Evolutionary conservation across 2,888 invertebrate genomes (phyloP), one percentile per base, ranked within the genome.

Genomic region (Trachelus stipa): DNA sequence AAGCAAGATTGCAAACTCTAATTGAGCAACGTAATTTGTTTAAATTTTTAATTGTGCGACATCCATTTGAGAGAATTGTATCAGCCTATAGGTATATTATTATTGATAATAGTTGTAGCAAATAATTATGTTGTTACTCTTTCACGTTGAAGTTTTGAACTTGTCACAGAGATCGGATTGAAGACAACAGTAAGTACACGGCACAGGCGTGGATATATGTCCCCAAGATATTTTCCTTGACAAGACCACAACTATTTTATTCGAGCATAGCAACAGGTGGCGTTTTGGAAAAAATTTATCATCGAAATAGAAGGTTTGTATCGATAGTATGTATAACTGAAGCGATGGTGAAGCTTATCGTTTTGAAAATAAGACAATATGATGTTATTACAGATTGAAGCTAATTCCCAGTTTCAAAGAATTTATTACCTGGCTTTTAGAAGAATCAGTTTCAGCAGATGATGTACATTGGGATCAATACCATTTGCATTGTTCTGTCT

Each of bases 381-480:
- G 1, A 9, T 3, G 33, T 76, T 69, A 77, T 84, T 80, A 12
- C 78, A 90, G 89, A 79, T 85, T 91, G 69, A 89, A 86, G 78
- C 76, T 90, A 33, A 77, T 91, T 35, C 92, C 92, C 71, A 86
- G 89, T 11, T 92, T 92, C 79, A 81, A 84, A 75, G 91, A 92
- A 81, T 92, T 91, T 76, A 68, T 89, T 33, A 81, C 81, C 12
- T 91, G 91, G 90, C 83, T 92, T 35, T 75, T 92, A 69, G 76
- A 78, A 15, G 85, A 88, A 81, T 80, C 85, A 30, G 73, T 84
- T 9, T 79, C 81, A 11, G 83, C 83, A 33, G 88, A 91, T 73
- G 91, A 92, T 82, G 87, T 87, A n/a, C 91, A 91, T 77, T 92
- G 92, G 92, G 80, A 82, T 79, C 87, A 81, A 56, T 92, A 90